Conservation (phyloP, 2,888 invertebrate species). For the Diaprepes abbreviatus region DNA sequence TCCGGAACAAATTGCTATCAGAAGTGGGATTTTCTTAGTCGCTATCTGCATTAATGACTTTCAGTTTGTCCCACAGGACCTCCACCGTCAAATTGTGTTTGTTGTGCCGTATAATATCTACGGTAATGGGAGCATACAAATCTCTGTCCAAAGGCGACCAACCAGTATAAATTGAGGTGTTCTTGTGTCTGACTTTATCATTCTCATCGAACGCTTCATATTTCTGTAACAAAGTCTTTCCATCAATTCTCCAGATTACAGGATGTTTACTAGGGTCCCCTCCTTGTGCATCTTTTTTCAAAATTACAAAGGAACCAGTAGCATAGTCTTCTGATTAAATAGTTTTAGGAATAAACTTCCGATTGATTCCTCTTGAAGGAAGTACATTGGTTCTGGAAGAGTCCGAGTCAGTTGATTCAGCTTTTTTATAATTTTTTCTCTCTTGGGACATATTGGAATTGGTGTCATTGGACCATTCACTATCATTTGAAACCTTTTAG, state of each 20-base stretch:
- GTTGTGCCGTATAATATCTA: constrained; percentile 61
- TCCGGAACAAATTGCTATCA: too few relatives aligned
- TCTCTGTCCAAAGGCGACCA: constrained; percentile 66
- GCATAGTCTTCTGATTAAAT: constrained; percentile 56
- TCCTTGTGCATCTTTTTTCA: constrained; percentile 64
- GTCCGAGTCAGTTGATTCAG: constrained; percentile 38
- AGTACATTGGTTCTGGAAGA: constrained; percentile 19
- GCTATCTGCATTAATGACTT: constrained; percentile 62
- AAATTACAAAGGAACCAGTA: constrained; percentile 65
- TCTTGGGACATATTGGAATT: constrained; percentile 43
- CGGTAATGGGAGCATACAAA: constrained; percentile 64
- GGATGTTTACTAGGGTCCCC: constrained; percentile 64
- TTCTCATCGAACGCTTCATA: constrained; percentile 66
- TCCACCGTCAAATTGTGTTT: constrained; percentile 63
- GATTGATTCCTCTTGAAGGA: constrained; percentile 47
- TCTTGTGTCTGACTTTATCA: constrained; percentile 63
- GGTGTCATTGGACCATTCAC: constrained; percentile 45
- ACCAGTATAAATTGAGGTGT: constrained; percentile 66
- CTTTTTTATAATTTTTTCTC: constrained; percentile 42
- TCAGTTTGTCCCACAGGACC: constrained; percentile 64
- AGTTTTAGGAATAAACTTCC: constrained; percentile 56
- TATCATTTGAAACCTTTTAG: constrained; percentile 30
- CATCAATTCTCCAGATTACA: constrained; percentile 66
- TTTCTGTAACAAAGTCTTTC: constrained; percentile 68
- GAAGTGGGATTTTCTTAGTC: constrained; percentile 58